Evolutionary conservation across 2,797 vertebrate genomes (phyloP).

Genomic region (Eleutherodactylus coqui): DNA sequence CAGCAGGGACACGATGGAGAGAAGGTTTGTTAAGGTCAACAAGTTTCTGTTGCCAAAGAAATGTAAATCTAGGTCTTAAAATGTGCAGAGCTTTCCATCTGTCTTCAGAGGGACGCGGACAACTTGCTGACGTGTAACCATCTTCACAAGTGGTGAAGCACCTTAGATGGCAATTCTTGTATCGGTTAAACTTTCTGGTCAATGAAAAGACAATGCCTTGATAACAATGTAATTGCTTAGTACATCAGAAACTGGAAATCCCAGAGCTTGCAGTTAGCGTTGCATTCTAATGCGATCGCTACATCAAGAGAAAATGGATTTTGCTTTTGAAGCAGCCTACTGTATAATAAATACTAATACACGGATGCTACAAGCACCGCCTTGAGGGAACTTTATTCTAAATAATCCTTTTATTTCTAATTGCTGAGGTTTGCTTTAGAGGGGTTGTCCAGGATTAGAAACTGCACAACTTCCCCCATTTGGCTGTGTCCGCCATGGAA

Average conservation of each 20-base stretch:
- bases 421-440: too few species aligned
- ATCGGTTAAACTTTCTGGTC: not conserved
- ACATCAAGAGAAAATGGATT: not conserved
- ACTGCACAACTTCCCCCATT: too few species aligned
- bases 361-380: too few species aligned
- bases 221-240: not conserved
- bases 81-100: not conserved
- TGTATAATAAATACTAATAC: too few species aligned
- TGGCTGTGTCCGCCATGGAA: too few species aligned
- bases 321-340: not conserved
- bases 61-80: slow-evolving; percentile 22
- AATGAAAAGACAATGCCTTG: not conserved
- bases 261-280: not conserved
- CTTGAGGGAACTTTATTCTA: too few species aligned
- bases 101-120: not conserved
- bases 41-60: slow-evolving; percentile 21
- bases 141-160: not conserved
- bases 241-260: not conserved
- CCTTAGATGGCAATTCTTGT: slow-evolving; percentile 10
- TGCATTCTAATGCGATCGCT: not conserved
- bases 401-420: too few species aligned
- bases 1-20: slow-evolving; percentile 35
- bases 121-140: slow-evolving; percentile 23
- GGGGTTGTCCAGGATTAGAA: too few species aligned
- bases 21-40: slow-evolving; percentile 42